Evolutionary conservation across 2,113 vertebrate species (phyloP).

Genomic region (Dicrurus megarhynchus): DNA sequence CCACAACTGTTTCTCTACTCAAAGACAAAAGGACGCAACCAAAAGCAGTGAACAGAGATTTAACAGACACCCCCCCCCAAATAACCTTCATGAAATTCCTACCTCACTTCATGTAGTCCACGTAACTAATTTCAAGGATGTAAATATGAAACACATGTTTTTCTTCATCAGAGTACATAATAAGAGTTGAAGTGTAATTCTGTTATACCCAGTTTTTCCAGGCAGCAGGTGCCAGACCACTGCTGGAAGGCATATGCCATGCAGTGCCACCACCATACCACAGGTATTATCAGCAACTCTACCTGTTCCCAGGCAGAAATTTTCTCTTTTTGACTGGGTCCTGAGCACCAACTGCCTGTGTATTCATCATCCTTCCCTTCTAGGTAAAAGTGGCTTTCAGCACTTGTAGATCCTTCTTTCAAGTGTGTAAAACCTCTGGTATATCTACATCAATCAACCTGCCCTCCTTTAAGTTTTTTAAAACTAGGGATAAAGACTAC

Average conservation of each 20-base stretch:
- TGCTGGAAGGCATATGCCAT: background rate
- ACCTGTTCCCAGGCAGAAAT: background rate
- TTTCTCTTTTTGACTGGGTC: background rate
- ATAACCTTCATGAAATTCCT: background rate
- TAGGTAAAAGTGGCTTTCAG: background rate
- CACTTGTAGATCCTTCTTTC: background rate
- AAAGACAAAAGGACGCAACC: background rate
- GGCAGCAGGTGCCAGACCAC: background rate
- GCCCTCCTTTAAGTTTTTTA: background rate
- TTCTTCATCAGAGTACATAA: background rate
- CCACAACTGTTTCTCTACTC: background rate
- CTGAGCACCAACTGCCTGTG: background rate
- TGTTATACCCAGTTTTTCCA: background rate
- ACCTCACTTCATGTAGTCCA: background rate
- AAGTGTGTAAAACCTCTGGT: background rate
- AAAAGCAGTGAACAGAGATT: background rate
- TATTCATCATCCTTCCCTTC: background rate
- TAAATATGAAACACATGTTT: background rate
- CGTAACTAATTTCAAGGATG: background rate
- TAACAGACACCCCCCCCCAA: background rate
- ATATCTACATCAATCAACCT: background rate
- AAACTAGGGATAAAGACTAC: background rate
- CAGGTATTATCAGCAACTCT: background rate
- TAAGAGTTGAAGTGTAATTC: background rate
- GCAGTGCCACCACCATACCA: background rate